These are phyloP conservation scores for Hydropsyche tenuis DNA, from an alignment of 1,140 invertebrate species.

Conservation along the genomic window DNA sequence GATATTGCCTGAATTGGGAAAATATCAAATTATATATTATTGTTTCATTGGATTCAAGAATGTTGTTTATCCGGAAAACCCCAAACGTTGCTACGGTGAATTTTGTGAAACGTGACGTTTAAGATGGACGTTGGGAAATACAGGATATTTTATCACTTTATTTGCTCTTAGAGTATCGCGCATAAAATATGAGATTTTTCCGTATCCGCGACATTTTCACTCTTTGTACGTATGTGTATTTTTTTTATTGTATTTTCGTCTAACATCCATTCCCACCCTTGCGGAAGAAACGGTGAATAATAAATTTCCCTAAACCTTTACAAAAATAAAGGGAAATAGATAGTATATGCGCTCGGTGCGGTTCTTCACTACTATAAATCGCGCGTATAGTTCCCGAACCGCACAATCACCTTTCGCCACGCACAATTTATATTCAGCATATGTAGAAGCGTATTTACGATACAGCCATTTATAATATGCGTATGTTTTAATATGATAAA, in stretches of 20 bases:
- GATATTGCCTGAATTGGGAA: no score
- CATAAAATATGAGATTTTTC: conserved; percentile 29
- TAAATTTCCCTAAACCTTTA: conserved; percentile 26
- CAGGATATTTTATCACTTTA: conserved; percentile 22
- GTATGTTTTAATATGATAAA: no score
- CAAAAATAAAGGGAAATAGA: conserved; percentile 9
- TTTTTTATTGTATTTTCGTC: background rate
- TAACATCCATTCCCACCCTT: conserved; percentile 10
- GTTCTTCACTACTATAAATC: conserved; percentile 11
- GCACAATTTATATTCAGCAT: background rate
- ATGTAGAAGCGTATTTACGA: no score
- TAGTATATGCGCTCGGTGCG: no score
- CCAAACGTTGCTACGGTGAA: no score
- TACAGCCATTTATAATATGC: no score
- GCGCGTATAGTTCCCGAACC: background rate
- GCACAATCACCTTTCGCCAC: conserved; percentile 1
- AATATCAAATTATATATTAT: no score
- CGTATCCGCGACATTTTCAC: background rate
- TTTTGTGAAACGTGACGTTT: background rate
- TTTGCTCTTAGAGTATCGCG: conserved; percentile 25
- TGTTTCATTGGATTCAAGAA: no score
- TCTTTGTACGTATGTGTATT: background rate
- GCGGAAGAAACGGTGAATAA: conserved; percentile 6
- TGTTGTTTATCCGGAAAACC: no score
- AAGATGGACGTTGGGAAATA: background rate